phyloP scores from a whole-genome alignment of 2,888 invertebrate species.

The Drosophila tanythrix region DNA sequence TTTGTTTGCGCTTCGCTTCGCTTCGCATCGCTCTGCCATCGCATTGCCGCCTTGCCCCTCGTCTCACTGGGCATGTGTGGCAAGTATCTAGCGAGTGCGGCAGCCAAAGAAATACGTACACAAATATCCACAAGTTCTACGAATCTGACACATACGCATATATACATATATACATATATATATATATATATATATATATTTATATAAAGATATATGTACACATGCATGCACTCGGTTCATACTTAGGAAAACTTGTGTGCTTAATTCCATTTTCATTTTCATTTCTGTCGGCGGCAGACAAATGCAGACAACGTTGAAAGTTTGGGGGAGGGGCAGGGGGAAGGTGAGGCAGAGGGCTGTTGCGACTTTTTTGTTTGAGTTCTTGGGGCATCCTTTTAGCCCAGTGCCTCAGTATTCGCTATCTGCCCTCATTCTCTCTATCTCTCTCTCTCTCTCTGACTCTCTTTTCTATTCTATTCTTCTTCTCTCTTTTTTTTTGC shows the following conservation, averaged over 20 bases:
- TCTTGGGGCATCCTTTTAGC: slow-evolving; percentile 55
- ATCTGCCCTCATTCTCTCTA: neutral
- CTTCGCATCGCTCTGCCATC: slow-evolving; percentile 3
- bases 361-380: slow-evolving; percentile 60
- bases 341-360: neutral
- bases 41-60: slow-evolving; percentile 5
- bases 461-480: slow-evolving; percentile 16
- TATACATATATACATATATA: neutral
- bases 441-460: neutral
- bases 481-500: slow-evolving; percentile 7
- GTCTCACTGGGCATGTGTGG: slow-evolving; percentile 32
- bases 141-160: slow-evolving; percentile 15
- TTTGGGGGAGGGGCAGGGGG: neutral
- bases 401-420: slow-evolving; percentile 53
- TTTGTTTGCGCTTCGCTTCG: slow-evolving; percentile 53
- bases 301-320: slow-evolving; percentile 20
- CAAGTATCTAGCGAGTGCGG: slow-evolving; percentile 39
- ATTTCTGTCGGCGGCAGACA: slow-evolving; percentile 55
- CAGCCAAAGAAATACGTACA: slow-evolving; percentile 45
- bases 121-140: slow-evolving; percentile 50
- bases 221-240: slow-evolving; percentile 27
- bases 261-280: slow-evolving; percentile 79
- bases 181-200: too few relatives aligned
- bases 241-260: slow-evolving; percentile 64
- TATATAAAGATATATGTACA: neutral